phyloP scores from a whole-genome alignment of 2,797 vertebrate genomes.

The Rhabdophis nuchalis region DNA sequence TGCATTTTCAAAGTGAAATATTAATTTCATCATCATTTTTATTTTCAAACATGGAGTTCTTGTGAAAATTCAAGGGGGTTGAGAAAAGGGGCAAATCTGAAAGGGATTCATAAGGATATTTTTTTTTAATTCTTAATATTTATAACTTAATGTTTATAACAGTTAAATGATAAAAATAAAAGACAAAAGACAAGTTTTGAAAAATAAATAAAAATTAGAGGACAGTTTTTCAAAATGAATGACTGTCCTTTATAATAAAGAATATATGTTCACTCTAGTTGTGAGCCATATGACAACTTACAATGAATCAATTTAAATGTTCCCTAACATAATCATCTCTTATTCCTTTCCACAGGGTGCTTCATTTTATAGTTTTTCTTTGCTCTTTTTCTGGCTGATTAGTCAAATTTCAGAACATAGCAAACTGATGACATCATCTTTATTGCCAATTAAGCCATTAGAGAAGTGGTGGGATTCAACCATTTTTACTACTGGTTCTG shows the following conservation, averaged over 20 bases:
- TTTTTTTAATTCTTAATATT: neutral
- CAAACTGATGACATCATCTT: neutral
- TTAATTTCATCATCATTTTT: neutral
- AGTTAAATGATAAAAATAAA: neutral
- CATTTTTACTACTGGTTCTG: too few species aligned
- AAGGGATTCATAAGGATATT: neutral
- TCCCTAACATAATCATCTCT: neutral
- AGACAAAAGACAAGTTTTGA: neutral
- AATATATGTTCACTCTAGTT: neutral
- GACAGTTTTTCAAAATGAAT: neutral
- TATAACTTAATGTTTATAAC: neutral
- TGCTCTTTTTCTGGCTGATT: neutral
- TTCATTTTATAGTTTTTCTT: neutral
- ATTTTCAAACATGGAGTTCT: neutral
- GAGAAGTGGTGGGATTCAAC: too few species aligned
- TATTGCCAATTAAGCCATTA: neutral
- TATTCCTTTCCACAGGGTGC: neutral
- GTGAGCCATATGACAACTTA: neutral
- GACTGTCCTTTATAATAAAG: neutral
- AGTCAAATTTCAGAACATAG: neutral
- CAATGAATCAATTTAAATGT: neutral
- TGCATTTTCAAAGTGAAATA: neutral
- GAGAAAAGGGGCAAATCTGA: neutral
- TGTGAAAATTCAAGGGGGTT: neutral
- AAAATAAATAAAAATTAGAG: neutral